phyloP scores from a whole-genome alignment of 2,888 invertebrate genomes.

The Ctenicera cuprea region DNA sequence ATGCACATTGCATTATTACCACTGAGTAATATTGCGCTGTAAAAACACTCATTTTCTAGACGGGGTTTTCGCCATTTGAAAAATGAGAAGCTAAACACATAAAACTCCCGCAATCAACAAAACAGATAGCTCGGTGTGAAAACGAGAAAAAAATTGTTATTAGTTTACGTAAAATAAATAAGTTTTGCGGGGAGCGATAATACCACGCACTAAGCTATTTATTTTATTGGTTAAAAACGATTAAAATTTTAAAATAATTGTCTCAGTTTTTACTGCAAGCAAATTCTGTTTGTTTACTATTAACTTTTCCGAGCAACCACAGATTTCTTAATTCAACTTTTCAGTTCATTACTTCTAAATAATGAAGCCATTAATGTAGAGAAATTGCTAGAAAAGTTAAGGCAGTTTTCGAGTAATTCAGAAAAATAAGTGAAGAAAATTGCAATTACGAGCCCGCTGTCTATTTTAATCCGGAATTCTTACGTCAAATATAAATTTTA shows the following conservation, averaged over 20 bases:
- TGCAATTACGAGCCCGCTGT: background rate
- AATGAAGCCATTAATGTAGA: constrained; percentile 21
- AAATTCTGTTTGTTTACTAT: background rate
- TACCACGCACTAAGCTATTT: background rate
- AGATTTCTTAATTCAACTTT: constrained; percentile 23
- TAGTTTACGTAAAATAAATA: constrained; percentile 19
- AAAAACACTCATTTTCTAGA: constrained; percentile 8
- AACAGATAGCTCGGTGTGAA: background rate
- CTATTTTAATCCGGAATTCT: too few species aligned
- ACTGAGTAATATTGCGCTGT: background rate
- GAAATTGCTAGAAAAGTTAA: constrained; percentile 22
- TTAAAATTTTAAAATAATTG: constrained; percentile 11
- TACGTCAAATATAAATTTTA: too few species aligned
- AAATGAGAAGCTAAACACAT: constrained; percentile 23
- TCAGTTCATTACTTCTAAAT: constrained; percentile 24
- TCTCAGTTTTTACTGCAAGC: background rate
- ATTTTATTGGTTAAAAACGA: background rate
- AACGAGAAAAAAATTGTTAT: background rate
- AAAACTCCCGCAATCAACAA: constrained; percentile 12
- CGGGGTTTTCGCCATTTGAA: background rate
- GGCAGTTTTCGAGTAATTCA: constrained; percentile 13
- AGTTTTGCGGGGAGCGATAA: background rate
- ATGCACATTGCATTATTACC: constrained; percentile 26
- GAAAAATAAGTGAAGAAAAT: background rate
- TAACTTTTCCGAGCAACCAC: constrained; percentile 9